These are phyloP conservation scores for Chelonus formosanus DNA, from an alignment of 2,888 invertebrate species.

Conservation along the genomic window DNA sequence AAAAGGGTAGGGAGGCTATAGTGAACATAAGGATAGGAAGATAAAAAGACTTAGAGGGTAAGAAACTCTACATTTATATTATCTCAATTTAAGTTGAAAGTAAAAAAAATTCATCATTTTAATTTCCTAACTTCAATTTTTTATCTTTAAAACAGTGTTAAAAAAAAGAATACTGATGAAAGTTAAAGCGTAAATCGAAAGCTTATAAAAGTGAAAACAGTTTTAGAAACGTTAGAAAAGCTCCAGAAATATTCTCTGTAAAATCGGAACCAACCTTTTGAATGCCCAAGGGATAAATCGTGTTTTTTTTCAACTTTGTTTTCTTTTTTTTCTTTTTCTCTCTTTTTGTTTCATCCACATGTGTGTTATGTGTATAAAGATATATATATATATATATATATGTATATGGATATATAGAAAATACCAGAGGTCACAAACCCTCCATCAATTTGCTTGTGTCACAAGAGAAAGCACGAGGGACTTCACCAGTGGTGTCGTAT, in stretches of 20 bases:
- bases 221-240: conserved; percentile 10
- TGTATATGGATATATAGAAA: background rate
- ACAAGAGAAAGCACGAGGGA: conserved; percentile 30
- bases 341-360: background rate
- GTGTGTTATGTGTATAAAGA: background rate
- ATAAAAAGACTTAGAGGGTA: background rate
- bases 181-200: conserved; percentile 15
- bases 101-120: too few relatives aligned
- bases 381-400: background rate
- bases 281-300: conserved; percentile 14
- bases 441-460: conserved; percentile 31
- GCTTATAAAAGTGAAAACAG: conserved; percentile 11
- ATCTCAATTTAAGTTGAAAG: too few relatives aligned
- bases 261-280: conserved; percentile 19
- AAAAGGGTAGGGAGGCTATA: conserved; percentile 13
- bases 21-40: conserved; percentile 1
- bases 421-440: conserved; percentile 24
- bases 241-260: conserved; percentile 22
- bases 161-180: background rate
- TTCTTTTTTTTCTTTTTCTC: conserved; percentile 6
- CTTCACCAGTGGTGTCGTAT: conserved; percentile 17
- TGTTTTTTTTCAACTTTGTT: conserved; percentile 5
- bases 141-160: too few relatives aligned
- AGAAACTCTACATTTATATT: background rate
- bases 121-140: too few relatives aligned